Conservation (phyloP, 2,888 invertebrate species). For the Conistra vaccinii region DNA sequence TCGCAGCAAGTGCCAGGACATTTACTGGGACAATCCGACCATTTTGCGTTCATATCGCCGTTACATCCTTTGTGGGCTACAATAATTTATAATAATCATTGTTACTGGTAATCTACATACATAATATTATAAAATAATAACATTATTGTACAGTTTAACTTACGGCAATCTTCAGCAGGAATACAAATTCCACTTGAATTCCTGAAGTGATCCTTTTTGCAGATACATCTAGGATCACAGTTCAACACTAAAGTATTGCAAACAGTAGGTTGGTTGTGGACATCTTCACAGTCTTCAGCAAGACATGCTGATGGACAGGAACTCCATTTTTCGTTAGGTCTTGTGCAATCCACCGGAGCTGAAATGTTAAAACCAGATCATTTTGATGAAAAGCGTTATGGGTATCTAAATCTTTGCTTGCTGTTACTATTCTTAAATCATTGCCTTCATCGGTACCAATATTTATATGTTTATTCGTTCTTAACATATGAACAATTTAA, state of each 20-base stretch:
- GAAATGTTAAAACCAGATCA: slow-evolving; percentile 20
- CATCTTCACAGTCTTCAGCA: slow-evolving; percentile 71
- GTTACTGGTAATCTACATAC: no score
- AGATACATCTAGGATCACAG: slow-evolving; percentile 75
- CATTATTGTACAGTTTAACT: slow-evolving; percentile 19
- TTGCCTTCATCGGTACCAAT: neutral
- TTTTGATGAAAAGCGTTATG: no score
- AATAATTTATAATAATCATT: no score
- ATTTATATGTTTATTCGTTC: neutral
- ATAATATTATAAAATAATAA: no score
- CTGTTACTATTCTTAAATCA: neutral
- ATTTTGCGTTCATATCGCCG: no score
- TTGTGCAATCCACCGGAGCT: slow-evolving; percentile 74
- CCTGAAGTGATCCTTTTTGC: slow-evolving; percentile 69
- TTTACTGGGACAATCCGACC: no score
- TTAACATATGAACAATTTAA: neutral
- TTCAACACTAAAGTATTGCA: slow-evolving; percentile 73
- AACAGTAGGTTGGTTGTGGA: slow-evolving; percentile 52
- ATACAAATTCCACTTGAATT: slow-evolving; percentile 47
- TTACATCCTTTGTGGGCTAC: no score
- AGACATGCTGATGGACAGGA: slow-evolving; percentile 71
- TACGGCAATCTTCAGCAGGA: slow-evolving; percentile 38
- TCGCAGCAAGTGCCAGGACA: no score
- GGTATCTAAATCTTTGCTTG: neutral
- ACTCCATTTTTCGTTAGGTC: slow-evolving; percentile 71